Evolutionary conservation across 2,888 invertebrate species (phyloP).

Genomic region (Calameuta filiformis): DNA sequence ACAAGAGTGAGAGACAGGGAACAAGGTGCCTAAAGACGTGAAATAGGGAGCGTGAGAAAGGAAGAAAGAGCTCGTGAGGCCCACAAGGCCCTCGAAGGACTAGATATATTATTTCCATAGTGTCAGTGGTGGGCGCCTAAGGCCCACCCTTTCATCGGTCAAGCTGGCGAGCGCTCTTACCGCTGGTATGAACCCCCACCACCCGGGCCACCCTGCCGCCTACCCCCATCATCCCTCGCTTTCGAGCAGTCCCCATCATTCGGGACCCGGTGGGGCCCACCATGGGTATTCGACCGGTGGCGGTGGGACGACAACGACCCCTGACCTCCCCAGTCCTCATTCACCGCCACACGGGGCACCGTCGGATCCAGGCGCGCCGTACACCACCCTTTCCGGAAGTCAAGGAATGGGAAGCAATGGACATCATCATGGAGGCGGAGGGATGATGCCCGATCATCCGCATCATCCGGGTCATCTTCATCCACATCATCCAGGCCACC

Average conservation of each 20-base stretch:
- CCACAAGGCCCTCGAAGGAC: not conserved
- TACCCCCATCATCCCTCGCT: conserved; percentile 69
- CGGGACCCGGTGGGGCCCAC: conserved; percentile 58
- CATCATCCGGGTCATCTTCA: conserved; percentile 68
- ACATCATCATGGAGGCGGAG: conserved; percentile 57
- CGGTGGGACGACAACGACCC: conserved; percentile 57
- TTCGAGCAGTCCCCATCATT: conserved; percentile 66
- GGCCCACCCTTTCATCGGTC: conserved; percentile 71
- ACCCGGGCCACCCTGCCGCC: conserved; percentile 69
- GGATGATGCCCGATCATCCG: conserved; percentile 64
- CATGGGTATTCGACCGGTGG: conserved; percentile 65
- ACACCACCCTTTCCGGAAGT: conserved; percentile 46
- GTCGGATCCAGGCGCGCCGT: conserved; percentile 50
- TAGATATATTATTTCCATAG: not conserved
- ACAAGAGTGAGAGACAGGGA: not conserved
- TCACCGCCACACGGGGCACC: conserved; percentile 59
- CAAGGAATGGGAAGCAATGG: conserved; percentile 61
- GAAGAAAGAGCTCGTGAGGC: not conserved
- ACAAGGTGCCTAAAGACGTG: not conserved
- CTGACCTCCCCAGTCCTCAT: conserved; percentile 64
- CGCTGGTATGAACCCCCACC: conserved; percentile 91
- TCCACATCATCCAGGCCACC: conserved; percentile 70
- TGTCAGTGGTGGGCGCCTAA: conserved; percentile 60
- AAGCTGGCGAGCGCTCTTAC: conserved; percentile 88
- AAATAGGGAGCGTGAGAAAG: not conserved